Evolutionary conservation across 2,888 invertebrate genomes (phyloP).

Genomic region (Campaea margaritaria): DNA sequence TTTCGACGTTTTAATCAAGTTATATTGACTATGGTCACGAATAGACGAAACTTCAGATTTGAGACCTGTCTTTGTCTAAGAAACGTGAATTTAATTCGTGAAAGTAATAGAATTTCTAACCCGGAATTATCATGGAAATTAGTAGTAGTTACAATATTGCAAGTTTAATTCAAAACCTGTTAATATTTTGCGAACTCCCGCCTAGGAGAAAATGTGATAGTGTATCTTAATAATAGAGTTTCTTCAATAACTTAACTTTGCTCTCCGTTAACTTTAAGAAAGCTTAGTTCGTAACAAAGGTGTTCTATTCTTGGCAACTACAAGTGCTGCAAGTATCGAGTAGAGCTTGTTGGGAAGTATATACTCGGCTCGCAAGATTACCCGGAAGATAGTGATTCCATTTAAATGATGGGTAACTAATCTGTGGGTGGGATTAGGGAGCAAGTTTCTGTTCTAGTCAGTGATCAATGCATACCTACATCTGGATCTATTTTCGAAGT

Average conservation of each 20-base stretch:
- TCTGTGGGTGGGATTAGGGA: neutral
- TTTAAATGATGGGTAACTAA: constrained; percentile 5
- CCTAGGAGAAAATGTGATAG: constrained; percentile 13
- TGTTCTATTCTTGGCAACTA: constrained; percentile 42
- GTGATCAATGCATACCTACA: too few relatives aligned
- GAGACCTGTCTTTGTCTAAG: too few relatives aligned
- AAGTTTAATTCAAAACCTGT: neutral
- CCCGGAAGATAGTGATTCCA: constrained; percentile 1
- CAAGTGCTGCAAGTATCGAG: constrained; percentile 21
- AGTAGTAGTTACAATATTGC: too few relatives aligned
- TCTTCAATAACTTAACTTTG: constrained; percentile 31
- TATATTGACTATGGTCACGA: too few relatives aligned
- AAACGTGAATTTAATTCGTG: too few relatives aligned
- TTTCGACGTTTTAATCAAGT: too few relatives aligned
- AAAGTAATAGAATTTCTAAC: too few relatives aligned
- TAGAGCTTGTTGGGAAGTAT: constrained; percentile 23
- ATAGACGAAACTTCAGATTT: too few relatives aligned
- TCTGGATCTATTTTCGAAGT: too few relatives aligned
- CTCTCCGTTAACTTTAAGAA: constrained; percentile 32
- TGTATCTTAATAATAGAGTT: constrained; percentile 25
- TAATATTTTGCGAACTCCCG: neutral
- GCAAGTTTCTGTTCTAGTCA: too few relatives aligned
- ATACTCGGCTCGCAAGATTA: neutral
- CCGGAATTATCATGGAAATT: too few relatives aligned
- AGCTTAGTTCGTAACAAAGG: constrained; percentile 50